Base-by-base conservation (phyloP, 1,140 invertebrate genomes). In the Eumaeus atala region DNA sequence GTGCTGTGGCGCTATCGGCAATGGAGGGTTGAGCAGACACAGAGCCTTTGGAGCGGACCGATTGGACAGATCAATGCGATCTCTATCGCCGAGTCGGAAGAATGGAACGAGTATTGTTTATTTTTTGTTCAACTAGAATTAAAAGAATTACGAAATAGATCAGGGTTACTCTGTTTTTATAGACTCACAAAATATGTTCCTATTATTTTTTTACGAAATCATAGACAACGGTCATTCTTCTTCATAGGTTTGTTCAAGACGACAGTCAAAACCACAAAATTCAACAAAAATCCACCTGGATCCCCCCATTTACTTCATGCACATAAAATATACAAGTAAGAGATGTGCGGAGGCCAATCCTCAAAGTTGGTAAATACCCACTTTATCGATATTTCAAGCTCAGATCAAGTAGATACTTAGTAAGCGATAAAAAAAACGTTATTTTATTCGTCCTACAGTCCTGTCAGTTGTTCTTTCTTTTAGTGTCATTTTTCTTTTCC, bases 1-100 rank as follows among this genome's bases (percentile, higher is more conserved):
- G 56, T 96, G 93, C 83, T 93, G 94, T 69, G 91, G 95, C 12
- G 89, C 91, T 9, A 87, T 93, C 1, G 90, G 90, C 18, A 89
- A 91, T 0, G 91, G 91, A 64, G 90, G 91, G 0, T 70, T 92
- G n/a, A 91, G 87, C 16, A 85, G 92, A 16, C 84, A 91, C 56
- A 63, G 81, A 33, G 74, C 71, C 0, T 80, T 84, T 44, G 78
- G 78, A 0, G 61, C 74, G 0, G 84, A 84, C 33, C 67, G 76
- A 2, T 57, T 77, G 10, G 80, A 82, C 28, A 65, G 81, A 18
- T 83, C 79, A 5, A 70, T 78, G 53, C 71, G 77, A n/a, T 84
- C 81, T 0, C 50, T 84, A 6, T 84, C 81, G 1, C 81, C 81
- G 0, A 81, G 71, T 59, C 65, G 84, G 54, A 84, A 83, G 59